phyloP scores from a whole-genome alignment of 2,113 vertebrate species.

The Eidolon helvum region DNA sequence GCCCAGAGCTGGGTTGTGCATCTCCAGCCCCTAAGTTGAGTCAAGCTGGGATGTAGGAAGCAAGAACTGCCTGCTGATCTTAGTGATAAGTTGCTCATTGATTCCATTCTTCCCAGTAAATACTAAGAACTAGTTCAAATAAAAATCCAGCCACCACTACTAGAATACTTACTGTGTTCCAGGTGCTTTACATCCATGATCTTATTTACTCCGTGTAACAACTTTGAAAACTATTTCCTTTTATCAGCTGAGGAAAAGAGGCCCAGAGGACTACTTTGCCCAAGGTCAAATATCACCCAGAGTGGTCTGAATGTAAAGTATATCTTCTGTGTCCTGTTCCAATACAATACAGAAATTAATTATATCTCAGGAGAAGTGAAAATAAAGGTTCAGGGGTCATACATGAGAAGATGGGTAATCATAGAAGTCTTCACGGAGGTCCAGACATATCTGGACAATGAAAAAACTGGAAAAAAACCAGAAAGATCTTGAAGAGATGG shows the following conservation, averaged over 20 bases:
- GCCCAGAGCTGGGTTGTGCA: not conserved
- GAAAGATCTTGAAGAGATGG: not conserved
- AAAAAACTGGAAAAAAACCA: not conserved
- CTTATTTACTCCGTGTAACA: not conserved
- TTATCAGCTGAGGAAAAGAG: not conserved
- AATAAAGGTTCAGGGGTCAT: not conserved
- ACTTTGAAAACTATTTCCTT: not conserved
- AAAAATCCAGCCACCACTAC: not conserved
- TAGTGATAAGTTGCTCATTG: conserved; percentile 4
- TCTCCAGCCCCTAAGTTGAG: not conserved
- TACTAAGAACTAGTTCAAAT: not conserved
- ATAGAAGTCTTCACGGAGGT: not conserved
- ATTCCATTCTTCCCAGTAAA: conserved; percentile 14
- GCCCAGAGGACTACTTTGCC: not conserved
- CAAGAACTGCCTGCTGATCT: not conserved
- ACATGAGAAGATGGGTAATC: not conserved
- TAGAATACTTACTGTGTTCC: not conserved
- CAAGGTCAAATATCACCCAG: not conserved
- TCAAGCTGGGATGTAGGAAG: not conserved
- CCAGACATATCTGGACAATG: not conserved
- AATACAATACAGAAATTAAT: not conserved
- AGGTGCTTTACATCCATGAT: not conserved
- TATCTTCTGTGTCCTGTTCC: not conserved
- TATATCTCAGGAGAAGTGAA: not conserved
- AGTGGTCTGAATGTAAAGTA: not conserved